Evolutionary conservation across 2,888 invertebrate species (phyloP).

Genomic region (Cheilosia variabilis): DNA sequence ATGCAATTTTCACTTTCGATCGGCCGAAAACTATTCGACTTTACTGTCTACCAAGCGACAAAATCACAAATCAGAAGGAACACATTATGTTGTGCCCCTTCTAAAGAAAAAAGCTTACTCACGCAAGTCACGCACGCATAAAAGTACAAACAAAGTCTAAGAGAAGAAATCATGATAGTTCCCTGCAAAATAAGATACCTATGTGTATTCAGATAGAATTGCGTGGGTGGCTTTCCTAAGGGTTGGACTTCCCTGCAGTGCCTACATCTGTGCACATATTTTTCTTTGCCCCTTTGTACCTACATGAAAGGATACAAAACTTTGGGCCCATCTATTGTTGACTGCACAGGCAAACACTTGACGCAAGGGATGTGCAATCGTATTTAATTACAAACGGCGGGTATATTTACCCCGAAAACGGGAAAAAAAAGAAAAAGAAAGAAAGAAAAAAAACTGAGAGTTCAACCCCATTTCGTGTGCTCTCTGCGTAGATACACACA

Average conservation of each 20-base stretch:
- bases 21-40: too few relatives aligned
- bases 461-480: slow-evolving; percentile 63
- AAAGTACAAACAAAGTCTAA: neutral
- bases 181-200: slow-evolving; percentile 11
- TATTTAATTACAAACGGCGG: slow-evolving; percentile 66
- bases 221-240: slow-evolving; percentile 53
- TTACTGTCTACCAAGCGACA: too few relatives aligned
- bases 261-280: neutral
- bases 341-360: slow-evolving; percentile 54
- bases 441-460: slow-evolving; percentile 41
- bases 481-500: slow-evolving; percentile 61
- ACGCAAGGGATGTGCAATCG: slow-evolving; percentile 66
- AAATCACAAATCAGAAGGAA: too few relatives aligned
- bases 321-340: slow-evolving; percentile 6
- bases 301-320: slow-evolving; percentile 18
- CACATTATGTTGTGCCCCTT: neutral
- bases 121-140: slow-evolving; percentile 14
- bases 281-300: neutral
- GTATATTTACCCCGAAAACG: slow-evolving; percentile 30
- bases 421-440: neutral
- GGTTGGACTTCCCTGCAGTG: slow-evolving; percentile 35
- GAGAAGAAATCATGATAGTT: slow-evolving; percentile 12
- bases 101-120: neutral
- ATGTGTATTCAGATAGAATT: neutral
- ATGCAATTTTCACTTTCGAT: neutral